phyloP scores from a whole-genome alignment of 2,888 invertebrate species.

The Drosophila kuntzei region DNA sequence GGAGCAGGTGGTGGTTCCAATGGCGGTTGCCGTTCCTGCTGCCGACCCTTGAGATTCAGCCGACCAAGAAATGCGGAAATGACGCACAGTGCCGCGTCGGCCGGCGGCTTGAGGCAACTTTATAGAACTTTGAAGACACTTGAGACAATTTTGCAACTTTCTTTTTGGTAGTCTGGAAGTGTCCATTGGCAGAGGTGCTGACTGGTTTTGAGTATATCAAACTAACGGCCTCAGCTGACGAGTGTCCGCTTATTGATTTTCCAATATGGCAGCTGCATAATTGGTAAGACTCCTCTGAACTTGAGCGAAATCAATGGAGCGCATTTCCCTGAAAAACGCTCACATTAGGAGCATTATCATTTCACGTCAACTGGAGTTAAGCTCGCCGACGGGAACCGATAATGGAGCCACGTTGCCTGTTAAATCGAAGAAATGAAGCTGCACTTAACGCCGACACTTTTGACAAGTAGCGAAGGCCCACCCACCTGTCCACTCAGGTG shows the following conservation, averaged over 20 bases:
- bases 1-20: constrained; percentile 18
- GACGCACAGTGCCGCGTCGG: constrained; percentile 51
- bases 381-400: constrained; percentile 42
- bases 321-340: constrained; percentile 36
- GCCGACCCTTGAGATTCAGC: constrained; percentile 62
- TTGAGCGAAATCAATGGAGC: constrained; percentile 64
- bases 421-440: constrained; percentile 77
- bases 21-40: constrained; percentile 12
- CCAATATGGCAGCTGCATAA: constrained; percentile 66
- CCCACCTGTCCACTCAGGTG: constrained; percentile 11
- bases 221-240: constrained; percentile 65
- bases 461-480: constrained; percentile 55
- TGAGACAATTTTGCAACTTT: constrained; percentile 82
- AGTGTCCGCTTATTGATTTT: constrained; percentile 66
- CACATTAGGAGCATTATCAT: constrained; percentile 57
- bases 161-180: constrained; percentile 50
- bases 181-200: constrained; percentile 28
- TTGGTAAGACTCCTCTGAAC: constrained; percentile 48
- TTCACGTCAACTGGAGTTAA: constrained; percentile 70
- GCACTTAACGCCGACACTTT: constrained; percentile 75
- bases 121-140: constrained; percentile 73
- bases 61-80: constrained; percentile 68
- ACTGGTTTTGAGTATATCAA: constrained; percentile 38
- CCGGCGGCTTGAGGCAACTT: constrained; percentile 48
- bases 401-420: constrained; percentile 51